A percentile compares a stretch with the other conserved stretches of the same genome.
phyloP scores from a whole-genome alignment of 2,797 vertebrate genomes.

The Poecilia gillii region DNA sequence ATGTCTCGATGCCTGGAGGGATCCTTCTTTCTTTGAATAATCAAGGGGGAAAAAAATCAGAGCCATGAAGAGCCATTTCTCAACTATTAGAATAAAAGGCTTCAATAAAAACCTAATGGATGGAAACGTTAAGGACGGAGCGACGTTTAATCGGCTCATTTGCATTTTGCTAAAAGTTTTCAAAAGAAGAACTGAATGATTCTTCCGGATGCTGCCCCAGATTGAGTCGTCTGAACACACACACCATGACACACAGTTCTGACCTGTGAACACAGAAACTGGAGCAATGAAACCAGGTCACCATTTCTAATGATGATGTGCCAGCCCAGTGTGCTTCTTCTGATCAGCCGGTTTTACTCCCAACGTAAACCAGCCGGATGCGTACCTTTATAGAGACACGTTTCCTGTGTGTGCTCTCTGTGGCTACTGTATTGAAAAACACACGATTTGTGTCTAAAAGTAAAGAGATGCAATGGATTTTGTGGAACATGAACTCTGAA shows the following conservation, averaged over 20 bases:
- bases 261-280: background rate
- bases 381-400: background rate
- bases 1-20: background rate
- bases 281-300: background rate
- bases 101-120: background rate
- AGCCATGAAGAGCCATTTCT: background rate
- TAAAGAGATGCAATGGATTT: background rate
- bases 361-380: background rate
- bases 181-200: background rate
- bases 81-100: background rate
- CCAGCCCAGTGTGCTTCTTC: background rate
- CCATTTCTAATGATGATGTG: background rate
- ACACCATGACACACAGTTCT: background rate
- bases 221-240: background rate
- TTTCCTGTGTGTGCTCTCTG: background rate
- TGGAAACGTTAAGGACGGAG: background rate
- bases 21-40: background rate
- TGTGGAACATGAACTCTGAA: background rate
- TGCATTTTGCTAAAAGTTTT: background rate
- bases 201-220: background rate
- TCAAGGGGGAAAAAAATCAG: background rate
- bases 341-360: background rate
- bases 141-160: background rate
- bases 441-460: background rate
- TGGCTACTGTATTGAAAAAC: background rate